Conservation (phyloP, 1,140 invertebrate species). For the Potamilus streckersoni region DNA sequence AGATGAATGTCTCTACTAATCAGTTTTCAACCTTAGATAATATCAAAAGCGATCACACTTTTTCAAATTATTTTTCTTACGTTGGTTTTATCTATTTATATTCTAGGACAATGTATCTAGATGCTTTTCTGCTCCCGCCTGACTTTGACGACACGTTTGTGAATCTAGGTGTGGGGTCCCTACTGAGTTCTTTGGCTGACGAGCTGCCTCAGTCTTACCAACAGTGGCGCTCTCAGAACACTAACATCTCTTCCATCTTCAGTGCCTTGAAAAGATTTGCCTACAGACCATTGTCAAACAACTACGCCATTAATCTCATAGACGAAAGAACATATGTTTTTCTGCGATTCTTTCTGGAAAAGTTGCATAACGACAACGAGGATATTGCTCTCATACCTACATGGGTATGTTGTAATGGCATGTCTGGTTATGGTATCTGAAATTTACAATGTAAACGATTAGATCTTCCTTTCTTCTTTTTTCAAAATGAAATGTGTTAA, state of each 20-base stretch:
- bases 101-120: constrained; percentile 33
- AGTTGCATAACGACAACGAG: constrained; percentile 27
- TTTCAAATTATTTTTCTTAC: no score
- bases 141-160: constrained; percentile 58
- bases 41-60: no score
- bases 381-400: constrained; percentile 48
- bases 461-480: neutral
- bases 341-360: constrained; percentile 43
- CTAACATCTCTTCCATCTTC: constrained; percentile 45
- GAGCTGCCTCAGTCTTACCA: constrained; percentile 35
- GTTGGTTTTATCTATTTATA: neutral
- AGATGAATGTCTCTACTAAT: no score
- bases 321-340: constrained; percentile 51
- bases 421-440: neutral
- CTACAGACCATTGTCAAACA: constrained; percentile 41
- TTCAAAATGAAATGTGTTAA: neutral
- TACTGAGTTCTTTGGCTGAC: constrained; percentile 32
- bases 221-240: constrained; percentile 42
- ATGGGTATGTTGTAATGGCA: constrained; percentile 34
- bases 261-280: constrained; percentile 45
- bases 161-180: constrained; percentile 48
- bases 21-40: no score
- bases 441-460: no score
- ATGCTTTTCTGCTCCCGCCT: constrained; percentile 52
- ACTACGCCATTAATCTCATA: constrained; percentile 41